These are phyloP conservation scores for Onthophagus sagittarius DNA, from an alignment of 2,888 invertebrate species.

Conservation along the genomic window DNA sequence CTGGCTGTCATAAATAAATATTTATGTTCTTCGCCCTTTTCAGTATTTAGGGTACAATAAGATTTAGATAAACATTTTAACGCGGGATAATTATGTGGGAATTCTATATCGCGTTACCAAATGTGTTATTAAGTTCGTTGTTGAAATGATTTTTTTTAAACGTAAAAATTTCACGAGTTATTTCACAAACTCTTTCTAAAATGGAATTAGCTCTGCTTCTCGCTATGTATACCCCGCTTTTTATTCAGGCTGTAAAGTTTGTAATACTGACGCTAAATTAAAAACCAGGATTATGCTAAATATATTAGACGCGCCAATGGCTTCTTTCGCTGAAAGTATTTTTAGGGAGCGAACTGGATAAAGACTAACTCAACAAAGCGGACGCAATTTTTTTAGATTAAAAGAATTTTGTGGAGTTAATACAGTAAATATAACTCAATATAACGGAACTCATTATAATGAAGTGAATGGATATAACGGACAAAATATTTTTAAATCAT, in stretches of 20 bases:
- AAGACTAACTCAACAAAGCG: conserved; percentile 11
- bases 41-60: conserved; percentile 2
- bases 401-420: conserved; percentile 12
- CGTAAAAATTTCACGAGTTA: neutral
- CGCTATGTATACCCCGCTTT: conserved; percentile 24
- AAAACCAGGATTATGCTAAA: conserved; percentile 33
- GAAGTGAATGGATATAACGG: too few relatives aligned
- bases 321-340: neutral
- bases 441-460: neutral
- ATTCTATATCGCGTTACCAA: neutral
- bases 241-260: conserved; percentile 32
- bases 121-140: conserved; percentile 13
- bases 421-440: neutral
- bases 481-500: too few relatives aligned
- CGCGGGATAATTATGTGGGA: conserved; percentile 16
- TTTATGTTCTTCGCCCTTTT: conserved; percentile 1
- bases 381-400: conserved; percentile 19
- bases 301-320: conserved; percentile 19
- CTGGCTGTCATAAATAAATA: conserved; percentile 9
- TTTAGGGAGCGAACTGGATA: neutral
- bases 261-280: conserved; percentile 33
- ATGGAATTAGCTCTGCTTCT: conserved; percentile 31
- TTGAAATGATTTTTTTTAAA: neutral
- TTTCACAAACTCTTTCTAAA: conserved; percentile 15
- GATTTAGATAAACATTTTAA: conserved; percentile 2